Evolutionary conservation across 2,888 invertebrate genomes (phyloP), one percentile per base, ranked within the genome.

Genomic region (Lasius fuliginosus): DNA sequence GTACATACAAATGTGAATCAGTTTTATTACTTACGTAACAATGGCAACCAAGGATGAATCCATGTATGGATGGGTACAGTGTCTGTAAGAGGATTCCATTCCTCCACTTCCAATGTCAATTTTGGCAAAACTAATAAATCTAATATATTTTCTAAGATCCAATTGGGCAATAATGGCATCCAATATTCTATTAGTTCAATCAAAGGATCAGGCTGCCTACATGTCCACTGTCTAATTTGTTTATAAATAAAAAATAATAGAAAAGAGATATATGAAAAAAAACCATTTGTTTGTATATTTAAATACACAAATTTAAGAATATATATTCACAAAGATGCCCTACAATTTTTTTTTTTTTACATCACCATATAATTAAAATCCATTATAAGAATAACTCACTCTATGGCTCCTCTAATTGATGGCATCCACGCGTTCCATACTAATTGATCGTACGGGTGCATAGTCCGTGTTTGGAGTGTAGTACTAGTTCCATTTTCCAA

Each of bases 11-110:
- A 69, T 36, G 6, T 71, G 1, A 60, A 74, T 11, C 5, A n/a
- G 3, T 36, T 49, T 36, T 18, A 49, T 65, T 75, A 91, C 92
- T 94, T 95, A 96, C 98, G 97, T 93, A 99, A 96, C 9, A 98
- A 95, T 0, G 97, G 97, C 85, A 99, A 96, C 99, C 99, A 99
- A 0, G 99, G 99, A 94, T 99, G 97, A 85, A 99, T 97, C 99
- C 99, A 99, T 5, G 97, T 97, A 95, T 99, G 99, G 89, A 99
- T 98, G 18, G 99, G 99, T 88, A 99, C 97, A 0, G 98, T 98
- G 94, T 99, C 99, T 0, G 98, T 98, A 1, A 99, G 96, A 0
- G 99, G 99, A 96, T 99, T 98, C 99, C 99, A 99, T 77, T 96
- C 96, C 65, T 98, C 96, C 0, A 99, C 99, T 89, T 98, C 98